phyloP scores from a whole-genome alignment of 2,888 invertebrate genomes.

The Perizoma affinitatum region DNA sequence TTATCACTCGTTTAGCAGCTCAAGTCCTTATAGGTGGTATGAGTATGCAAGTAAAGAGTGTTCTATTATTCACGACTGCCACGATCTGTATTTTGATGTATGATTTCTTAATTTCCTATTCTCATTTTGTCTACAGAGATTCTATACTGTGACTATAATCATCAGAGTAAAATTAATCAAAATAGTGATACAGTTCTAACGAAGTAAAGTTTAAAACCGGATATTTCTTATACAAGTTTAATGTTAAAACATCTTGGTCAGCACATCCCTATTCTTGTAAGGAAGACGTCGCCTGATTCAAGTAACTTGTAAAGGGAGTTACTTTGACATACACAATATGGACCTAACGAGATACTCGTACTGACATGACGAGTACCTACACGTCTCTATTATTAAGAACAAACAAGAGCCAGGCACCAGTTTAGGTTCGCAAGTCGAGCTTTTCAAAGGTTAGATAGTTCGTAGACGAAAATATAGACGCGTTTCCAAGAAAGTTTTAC shows the following conservation, averaged over 20 bases:
- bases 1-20: neutral
- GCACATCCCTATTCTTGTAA: constrained; percentile 1
- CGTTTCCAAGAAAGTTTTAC: neutral
- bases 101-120: no score
- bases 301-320: constrained; percentile 13
- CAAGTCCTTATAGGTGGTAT: no score
- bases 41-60: no score
- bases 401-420: constrained; percentile 38
- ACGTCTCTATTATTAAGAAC: constrained; percentile 44
- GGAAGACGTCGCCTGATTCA: constrained; percentile 3
- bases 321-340: constrained; percentile 30
- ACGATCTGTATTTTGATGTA: no score
- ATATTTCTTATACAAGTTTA: no score
- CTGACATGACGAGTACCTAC: constrained; percentile 30
- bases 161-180: no score
- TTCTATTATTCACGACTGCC: no score
- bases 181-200: no score
- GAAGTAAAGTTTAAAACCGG: no score
- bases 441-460: constrained; percentile 3
- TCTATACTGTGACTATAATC: no score
- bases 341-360: constrained; percentile 30
- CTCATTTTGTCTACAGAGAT: no score
- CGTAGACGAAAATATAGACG: constrained; percentile 7
- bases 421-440: constrained; percentile 9
- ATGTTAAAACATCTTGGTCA: constrained; percentile 3